Evolutionary conservation across 2,113 vertebrate species (phyloP).

Genomic region (Cebidichthys violaceus): DNA sequence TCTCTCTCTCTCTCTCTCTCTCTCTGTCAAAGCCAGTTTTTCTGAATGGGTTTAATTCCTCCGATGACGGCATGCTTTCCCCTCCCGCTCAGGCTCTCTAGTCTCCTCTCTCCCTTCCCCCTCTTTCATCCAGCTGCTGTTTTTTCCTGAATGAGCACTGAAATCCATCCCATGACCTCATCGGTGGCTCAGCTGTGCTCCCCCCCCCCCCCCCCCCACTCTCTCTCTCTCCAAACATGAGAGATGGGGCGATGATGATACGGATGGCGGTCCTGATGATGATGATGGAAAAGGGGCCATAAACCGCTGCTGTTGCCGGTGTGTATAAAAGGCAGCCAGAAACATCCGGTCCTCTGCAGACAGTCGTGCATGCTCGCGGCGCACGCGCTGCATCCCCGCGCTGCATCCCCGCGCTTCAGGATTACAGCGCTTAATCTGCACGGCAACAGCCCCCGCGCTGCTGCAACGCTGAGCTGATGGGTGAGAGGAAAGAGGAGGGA

Average conservation of each 20-base stretch:
- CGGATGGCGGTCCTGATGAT: constrained; percentile 1
- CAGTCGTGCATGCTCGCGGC: neutral
- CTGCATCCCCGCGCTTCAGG: constrained; percentile 70
- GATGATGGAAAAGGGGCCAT: constrained; percentile 54
- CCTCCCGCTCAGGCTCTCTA: constrained; percentile 31
- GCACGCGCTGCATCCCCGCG: constrained; percentile 44
- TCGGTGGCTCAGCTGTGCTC: constrained; percentile 24
- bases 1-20: neutral
- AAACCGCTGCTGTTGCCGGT: constrained; percentile 66
- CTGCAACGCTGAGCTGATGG: constrained; percentile 41
- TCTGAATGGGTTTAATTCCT: constrained; percentile 48
- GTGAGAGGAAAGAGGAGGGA: neutral
- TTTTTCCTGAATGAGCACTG: constrained; percentile 67
- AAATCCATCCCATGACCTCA: constrained; percentile 54
- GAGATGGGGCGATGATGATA: constrained; percentile 23
- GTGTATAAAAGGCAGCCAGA: constrained; percentile 72
- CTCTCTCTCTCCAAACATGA: neutral
- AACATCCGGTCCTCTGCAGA: constrained; percentile 75
- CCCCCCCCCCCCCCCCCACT: neutral
- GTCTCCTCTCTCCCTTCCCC: constrained; percentile 24
- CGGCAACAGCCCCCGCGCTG: constrained; percentile 75
- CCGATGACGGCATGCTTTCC: constrained; percentile 36
- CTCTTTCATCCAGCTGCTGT: constrained; percentile 59
- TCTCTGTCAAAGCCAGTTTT: constrained; percentile 11
- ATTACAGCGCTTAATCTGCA: constrained; percentile 85